Evolutionary conservation across 2,113 vertebrate species (phyloP).

Genomic region (Hippolais icterina): DNA sequence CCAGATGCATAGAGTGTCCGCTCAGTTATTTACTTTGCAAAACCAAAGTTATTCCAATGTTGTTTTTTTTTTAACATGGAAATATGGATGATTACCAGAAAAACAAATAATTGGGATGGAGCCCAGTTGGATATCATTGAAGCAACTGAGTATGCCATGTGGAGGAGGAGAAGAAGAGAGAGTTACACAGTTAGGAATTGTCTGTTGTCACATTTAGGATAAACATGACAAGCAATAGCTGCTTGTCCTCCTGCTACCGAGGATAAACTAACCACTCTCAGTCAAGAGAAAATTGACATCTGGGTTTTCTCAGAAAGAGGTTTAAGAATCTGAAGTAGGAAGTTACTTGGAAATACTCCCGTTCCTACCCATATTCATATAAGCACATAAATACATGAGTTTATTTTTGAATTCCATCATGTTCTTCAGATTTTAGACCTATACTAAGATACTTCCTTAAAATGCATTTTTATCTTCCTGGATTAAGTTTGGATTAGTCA

Average conservation of each 20-base stretch:
- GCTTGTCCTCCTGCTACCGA: neutral
- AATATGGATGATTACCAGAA: constrained; percentile 56
- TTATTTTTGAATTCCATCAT: neutral
- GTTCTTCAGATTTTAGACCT: neutral
- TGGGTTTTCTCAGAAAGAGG: neutral
- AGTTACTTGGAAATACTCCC: neutral
- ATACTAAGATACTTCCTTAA: neutral
- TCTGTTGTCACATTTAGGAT: constrained; percentile 40
- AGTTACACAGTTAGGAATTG: constrained; percentile 6
- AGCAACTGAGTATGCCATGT: constrained; percentile 8
- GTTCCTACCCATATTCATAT: neutral
- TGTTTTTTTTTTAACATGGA: neutral
- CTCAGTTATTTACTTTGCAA: constrained; percentile 22
- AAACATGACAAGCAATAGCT: constrained; percentile 41
- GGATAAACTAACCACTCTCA: neutral
- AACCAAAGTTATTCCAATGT: constrained; percentile 30
- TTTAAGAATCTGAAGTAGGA: neutral
- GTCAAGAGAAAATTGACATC: neutral
- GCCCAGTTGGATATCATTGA: constrained; percentile 33
- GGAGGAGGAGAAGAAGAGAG: neutral
- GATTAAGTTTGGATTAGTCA: constrained; percentile 22
- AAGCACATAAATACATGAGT: neutral
- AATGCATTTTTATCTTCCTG: neutral
- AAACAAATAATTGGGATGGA: constrained; percentile 48
- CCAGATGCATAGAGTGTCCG: neutral